These are phyloP conservation scores for Drosophila paramelanica DNA, from an alignment of 2,888 invertebrate genomes.

Conservation along the genomic window DNA sequence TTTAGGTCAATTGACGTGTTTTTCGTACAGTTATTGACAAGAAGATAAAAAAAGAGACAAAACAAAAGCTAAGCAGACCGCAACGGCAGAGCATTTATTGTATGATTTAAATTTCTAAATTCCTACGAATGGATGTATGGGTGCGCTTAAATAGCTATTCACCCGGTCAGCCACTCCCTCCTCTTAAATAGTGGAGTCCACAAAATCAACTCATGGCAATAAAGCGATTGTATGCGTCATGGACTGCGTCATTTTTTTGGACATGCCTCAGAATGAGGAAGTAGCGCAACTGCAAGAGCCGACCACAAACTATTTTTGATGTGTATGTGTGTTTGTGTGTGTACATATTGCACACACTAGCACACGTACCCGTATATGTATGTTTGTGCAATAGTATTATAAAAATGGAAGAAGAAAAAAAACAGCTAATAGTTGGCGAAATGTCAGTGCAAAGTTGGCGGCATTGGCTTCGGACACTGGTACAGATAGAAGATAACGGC, in stretches of 20 bases:
- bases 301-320: slow-evolving; percentile 40
- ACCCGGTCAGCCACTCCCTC: slow-evolving; percentile 50
- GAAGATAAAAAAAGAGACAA: slow-evolving; percentile 16
- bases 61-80: slow-evolving; percentile 52
- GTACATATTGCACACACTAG: neutral
- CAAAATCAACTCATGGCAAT: slow-evolving; percentile 26
- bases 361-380: neutral
- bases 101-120: slow-evolving; percentile 36
- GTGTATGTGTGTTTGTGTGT: slow-evolving; percentile 8
- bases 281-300: slow-evolving; percentile 21
- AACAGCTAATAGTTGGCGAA: slow-evolving; percentile 44
- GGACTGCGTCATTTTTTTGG: slow-evolving; percentile 64
- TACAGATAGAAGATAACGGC: slow-evolving; percentile 65
- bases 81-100: slow-evolving; percentile 38
- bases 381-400: slow-evolving; percentile 25
- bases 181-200: slow-evolving; percentile 18
- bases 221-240: slow-evolving; percentile 54
- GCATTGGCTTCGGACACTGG: slow-evolving; percentile 57
- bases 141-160: slow-evolving; percentile 38
- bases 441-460: slow-evolving; percentile 27
- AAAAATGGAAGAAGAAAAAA: slow-evolving; percentile 14
- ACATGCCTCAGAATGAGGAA: slow-evolving; percentile 55
- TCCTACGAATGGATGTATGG: slow-evolving; percentile 20
- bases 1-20: slow-evolving; percentile 71
- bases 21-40: slow-evolving; percentile 59